Base-by-base conservation (phyloP, 2,113 vertebrate genomes). In the Pseudolaguvia tuberculata region DNA sequence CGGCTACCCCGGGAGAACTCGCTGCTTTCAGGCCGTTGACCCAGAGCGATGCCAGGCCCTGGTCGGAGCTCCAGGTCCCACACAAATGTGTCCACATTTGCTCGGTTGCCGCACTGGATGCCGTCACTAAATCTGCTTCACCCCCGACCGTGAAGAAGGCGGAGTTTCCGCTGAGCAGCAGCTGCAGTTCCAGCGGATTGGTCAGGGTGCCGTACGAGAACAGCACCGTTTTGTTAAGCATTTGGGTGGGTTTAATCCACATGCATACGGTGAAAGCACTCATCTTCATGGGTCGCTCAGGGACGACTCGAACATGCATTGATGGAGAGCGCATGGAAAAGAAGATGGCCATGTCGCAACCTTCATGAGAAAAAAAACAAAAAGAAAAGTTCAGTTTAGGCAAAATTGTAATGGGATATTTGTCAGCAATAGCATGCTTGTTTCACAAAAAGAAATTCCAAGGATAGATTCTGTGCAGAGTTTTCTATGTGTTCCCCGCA, bases 291-390 rank as follows among this genome's bases (percentile, higher is more conserved):
- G 84, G 85, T 8, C 70, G 81, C 0, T 87, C 84, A 0, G 94
- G 93, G 20, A 90, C 86, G 47, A 98, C 89, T 0, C 93, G 91
- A 50, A 92, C 91, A 74, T 93, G 94, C 76, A 94, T 96, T 82
- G 91, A 93, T 58, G 88, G 89, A 0, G 97, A 98, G 23, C 94
- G 93, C 95, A 96, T 95, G 14, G 97, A 96, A 84, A 96, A 98
- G 74, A 98, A 89, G 45, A 99, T 85, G 0, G 92, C 93, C 15
- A 88, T 93, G 78, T 98, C 95, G 77, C 93, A 98, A 47, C 93
- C 97, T 99, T 72, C 3, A 79, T 14, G 57, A 35, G 9, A 58
- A 79, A 14, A 81, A 13, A 23, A 11, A 47, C 20, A 56, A 6
- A 75, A 13, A 31, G 14, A 50, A 5, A 5, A 13, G 52, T 73